Evolutionary conservation across 2,113 vertebrate genomes (phyloP).

Genomic region (Marcusenius ussheri): DNA sequence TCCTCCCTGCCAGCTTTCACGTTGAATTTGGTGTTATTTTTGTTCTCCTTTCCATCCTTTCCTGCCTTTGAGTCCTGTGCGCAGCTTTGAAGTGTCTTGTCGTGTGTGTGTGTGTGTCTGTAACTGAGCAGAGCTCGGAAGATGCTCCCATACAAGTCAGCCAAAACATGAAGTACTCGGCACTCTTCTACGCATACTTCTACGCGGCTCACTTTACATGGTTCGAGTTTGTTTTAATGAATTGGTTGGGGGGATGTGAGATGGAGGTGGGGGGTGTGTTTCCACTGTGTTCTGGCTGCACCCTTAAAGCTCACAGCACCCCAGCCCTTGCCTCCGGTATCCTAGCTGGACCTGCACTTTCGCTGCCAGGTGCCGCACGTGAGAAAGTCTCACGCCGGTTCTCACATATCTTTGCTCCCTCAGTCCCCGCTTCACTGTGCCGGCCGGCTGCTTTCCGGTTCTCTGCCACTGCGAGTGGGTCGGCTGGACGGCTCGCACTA

Average conservation of each 20-base stretch:
- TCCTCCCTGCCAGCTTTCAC: not conserved
- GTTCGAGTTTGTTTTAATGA: not conserved
- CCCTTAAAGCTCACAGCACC: not conserved
- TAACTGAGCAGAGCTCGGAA: no score
- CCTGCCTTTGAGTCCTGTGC: not conserved
- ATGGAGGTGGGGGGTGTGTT: not conserved
- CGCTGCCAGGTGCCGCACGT: not conserved
- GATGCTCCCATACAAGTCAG: not conserved
- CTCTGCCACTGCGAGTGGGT: not conserved
- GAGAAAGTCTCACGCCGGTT: not conserved
- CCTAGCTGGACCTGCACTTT: not conserved
- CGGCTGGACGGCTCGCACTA: not conserved
- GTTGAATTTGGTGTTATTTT: not conserved
- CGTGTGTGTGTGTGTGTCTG: not conserved
- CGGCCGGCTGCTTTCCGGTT: not conserved
- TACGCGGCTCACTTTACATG: not conserved
- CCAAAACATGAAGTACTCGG: not conserved
- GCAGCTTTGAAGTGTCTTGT: not conserved
- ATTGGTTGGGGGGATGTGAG: not conserved
- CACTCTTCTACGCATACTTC: not conserved
- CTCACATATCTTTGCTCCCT: not conserved
- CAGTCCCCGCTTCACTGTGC: not conserved
- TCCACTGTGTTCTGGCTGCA: not conserved
- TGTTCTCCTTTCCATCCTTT: not conserved
- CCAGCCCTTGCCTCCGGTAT: not conserved